Evolutionary conservation across 2,888 invertebrate genomes (phyloP).

Genomic region (Phengaris alcon): DNA sequence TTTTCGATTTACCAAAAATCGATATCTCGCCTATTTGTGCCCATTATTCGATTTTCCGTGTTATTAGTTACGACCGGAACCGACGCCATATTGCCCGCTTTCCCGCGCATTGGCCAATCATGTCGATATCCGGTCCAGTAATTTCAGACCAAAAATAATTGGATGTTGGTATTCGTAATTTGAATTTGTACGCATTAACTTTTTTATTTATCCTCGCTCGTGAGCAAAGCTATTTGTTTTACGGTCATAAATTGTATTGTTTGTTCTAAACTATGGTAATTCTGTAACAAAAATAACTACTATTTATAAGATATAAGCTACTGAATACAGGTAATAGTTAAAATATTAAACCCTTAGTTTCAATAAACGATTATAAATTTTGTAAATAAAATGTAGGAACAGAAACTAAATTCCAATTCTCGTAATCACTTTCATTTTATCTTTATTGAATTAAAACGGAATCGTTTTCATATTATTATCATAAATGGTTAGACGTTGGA

Average conservation of each 20-base stretch:
- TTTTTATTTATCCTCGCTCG: slow-evolving; percentile 12
- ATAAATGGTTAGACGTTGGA: no score
- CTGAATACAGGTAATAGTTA: background rate
- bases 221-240: background rate
- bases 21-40: slow-evolving; percentile 45
- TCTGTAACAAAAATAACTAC: background rate
- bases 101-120: slow-evolving; percentile 65
- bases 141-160: slow-evolving; percentile 39
- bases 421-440: no score
- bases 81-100: slow-evolving; percentile 66
- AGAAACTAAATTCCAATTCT: no score
- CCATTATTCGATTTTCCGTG: slow-evolving; percentile 48
- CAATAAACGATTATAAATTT: no score
- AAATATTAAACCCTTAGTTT: no score
- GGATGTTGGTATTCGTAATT: slow-evolving; percentile 32
- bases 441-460: no score
- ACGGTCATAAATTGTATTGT: slow-evolving; percentile 13
- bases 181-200: slow-evolving; percentile 17
- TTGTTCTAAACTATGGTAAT: background rate
- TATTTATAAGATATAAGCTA: background rate
- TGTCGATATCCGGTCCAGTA: slow-evolving; percentile 58
- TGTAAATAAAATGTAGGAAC: no score
- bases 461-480: no score
- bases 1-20: slow-evolving; percentile 36
- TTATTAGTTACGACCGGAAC: slow-evolving; percentile 47